Evolutionary conservation across 2,888 invertebrate genomes (phyloP).

Genomic region (Tetragonisca angustula): DNA sequence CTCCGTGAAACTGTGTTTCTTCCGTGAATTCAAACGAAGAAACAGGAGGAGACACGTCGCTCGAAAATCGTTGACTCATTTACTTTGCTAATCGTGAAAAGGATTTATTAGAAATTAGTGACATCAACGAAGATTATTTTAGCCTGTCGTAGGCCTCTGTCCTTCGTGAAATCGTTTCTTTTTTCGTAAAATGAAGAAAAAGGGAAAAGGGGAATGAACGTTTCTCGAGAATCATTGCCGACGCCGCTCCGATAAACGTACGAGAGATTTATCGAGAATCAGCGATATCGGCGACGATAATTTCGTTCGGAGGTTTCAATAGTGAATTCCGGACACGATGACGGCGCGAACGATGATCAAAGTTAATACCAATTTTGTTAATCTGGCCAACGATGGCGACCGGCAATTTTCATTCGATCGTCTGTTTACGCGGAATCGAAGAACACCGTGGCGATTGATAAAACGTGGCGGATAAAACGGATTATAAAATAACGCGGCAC

Average conservation of each 20-base stretch:
- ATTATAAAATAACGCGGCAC: slow-evolving; percentile 47
- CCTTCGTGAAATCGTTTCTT: slow-evolving; percentile 56
- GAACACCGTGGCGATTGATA: slow-evolving; percentile 26
- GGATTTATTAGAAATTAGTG: too few relatives aligned
- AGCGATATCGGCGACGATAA: slow-evolving; percentile 36
- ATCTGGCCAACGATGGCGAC: slow-evolving; percentile 20
- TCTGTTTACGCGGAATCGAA: slow-evolving; percentile 47
- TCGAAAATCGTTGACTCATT: too few relatives aligned
- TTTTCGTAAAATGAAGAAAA: background rate
- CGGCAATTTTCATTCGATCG: slow-evolving; percentile 50
- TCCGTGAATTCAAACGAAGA: too few relatives aligned
- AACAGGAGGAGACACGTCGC: too few relatives aligned
- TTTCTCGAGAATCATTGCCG: slow-evolving; percentile 16
- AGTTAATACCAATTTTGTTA: slow-evolving; percentile 56
- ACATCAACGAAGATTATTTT: too few relatives aligned
- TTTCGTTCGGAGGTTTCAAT: slow-evolving; percentile 33
- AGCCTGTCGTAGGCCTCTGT: slow-evolving; percentile 9
- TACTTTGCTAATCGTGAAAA: too few relatives aligned
- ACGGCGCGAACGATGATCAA: slow-evolving; percentile 34
- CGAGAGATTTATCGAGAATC: slow-evolving; percentile 11
- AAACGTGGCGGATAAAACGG: slow-evolving; percentile 40
- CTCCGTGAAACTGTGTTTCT: too few relatives aligned
- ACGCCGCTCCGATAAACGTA: background rate
- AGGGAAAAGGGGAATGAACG: background rate
- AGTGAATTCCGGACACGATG: slow-evolving; percentile 18